A percentile compares a stretch with the other conserved stretches of the same genome.
These are phyloP conservation scores for Butorides virescens DNA, from an alignment of 2,113 vertebrate species.

Conservation along the genomic window DNA sequence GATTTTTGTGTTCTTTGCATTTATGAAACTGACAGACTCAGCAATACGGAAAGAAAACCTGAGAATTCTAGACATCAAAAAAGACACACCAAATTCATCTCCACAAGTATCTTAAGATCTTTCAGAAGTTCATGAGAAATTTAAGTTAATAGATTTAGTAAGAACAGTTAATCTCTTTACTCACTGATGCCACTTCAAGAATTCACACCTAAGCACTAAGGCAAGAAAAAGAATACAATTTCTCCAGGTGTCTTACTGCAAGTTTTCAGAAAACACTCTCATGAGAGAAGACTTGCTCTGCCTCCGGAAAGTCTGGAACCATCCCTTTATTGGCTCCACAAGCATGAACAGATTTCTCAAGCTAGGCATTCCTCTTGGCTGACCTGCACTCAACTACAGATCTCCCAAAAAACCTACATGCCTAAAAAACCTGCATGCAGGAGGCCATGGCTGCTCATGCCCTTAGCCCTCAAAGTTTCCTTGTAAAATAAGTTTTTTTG, in stretches of 20 bases:
- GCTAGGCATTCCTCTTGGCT: background rate
- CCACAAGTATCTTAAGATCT: background rate
- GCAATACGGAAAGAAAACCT: background rate
- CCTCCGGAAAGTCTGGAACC: background rate
- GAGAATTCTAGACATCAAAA: background rate
- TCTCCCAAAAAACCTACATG: too few relatives aligned
- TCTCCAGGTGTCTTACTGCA: background rate
- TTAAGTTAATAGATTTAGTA: background rate
- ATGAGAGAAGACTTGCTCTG: background rate
- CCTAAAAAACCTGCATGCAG: background rate
- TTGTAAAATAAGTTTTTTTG: background rate
- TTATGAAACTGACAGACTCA: background rate
- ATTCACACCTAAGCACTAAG: background rate
- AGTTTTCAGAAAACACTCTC: background rate
- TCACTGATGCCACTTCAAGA: background rate
- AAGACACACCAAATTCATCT: background rate
- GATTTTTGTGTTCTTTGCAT: background rate
- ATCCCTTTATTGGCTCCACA: background rate
- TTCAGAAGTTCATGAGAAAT: background rate
- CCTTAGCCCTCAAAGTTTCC: background rate
- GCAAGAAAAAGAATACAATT: background rate
- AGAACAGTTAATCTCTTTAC: background rate
- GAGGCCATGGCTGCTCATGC: background rate
- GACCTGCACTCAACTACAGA: background rate
- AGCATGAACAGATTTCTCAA: background rate